Evolutionary conservation across 2,888 invertebrate species (phyloP).

Genomic region (Strigamia transsilvanica): DNA sequence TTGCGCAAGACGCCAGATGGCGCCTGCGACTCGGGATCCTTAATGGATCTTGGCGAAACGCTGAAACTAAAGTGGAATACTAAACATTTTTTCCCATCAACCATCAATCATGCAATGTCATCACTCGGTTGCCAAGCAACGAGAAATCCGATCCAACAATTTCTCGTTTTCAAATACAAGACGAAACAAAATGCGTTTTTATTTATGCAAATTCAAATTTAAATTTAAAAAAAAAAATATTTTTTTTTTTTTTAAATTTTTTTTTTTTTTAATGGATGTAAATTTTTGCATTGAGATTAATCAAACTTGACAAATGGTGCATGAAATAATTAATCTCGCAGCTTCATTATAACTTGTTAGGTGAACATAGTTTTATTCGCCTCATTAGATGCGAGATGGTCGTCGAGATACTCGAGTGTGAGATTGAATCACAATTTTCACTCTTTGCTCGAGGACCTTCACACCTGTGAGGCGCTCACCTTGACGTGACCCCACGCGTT

Average conservation of each 20-base stretch:
- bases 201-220: too few relatives aligned
- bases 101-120: slow-evolving; percentile 20
- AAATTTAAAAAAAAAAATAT: too few relatives aligned
- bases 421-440: neutral
- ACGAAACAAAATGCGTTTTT: neutral
- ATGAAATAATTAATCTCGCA: neutral
- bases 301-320: neutral
- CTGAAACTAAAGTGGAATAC: slow-evolving; percentile 36
- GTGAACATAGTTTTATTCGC: slow-evolving; percentile 22
- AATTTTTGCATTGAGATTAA: neutral
- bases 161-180: neutral
- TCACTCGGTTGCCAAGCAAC: slow-evolving; percentile 7
- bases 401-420: neutral
- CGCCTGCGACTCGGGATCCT: slow-evolving; percentile 9
- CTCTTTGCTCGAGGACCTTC: neutral
- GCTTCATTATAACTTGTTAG: slow-evolving; percentile 6
- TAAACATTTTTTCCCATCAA: slow-evolving; percentile 34
- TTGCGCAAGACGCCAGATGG: slow-evolving; percentile 33
- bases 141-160: neutral
- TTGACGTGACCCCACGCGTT: slow-evolving; percentile 8
- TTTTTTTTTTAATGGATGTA: neutral
- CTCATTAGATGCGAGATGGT: neutral
- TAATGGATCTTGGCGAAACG: slow-evolving; percentile 20
- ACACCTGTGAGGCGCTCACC: neutral
- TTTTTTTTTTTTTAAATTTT: neutral